Percentiles rank a stretch among this genome's conserved stretches.
phyloP scores from a whole-genome alignment of 2,797 vertebrate species.

The Hafferia zeledoni region DNA sequence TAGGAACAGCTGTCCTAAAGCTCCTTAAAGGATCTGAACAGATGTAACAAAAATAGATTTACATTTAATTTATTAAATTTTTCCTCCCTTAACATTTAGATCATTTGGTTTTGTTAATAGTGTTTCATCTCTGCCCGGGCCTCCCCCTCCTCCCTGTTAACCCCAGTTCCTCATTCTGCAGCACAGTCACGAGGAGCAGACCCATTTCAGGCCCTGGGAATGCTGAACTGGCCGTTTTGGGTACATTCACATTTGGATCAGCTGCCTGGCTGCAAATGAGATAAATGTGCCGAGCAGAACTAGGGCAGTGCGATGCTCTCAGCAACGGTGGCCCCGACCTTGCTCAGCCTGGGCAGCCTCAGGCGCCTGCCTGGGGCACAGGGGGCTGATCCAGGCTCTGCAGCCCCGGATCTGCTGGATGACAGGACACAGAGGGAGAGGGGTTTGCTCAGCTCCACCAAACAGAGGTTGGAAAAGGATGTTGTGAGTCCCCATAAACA shows the following conservation, averaged over 20 bases:
- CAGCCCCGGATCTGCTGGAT: neutral
- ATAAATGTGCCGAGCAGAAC: neutral
- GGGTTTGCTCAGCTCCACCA: neutral
- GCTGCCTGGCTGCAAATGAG: neutral
- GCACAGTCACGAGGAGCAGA: neutral
- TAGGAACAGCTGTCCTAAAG: conserved; percentile 68
- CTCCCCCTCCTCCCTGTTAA: neutral
- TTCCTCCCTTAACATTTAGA: conserved; percentile 45
- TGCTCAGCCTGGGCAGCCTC: neutral
- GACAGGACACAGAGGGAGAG: neutral
- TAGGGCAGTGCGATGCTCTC: conserved; percentile 18
- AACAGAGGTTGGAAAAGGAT: neutral
- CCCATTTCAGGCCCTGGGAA: neutral
- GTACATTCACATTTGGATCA: neutral
- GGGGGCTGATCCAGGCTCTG: neutral
- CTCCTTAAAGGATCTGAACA: conserved; percentile 66
- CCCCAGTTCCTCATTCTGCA: neutral
- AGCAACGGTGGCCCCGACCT: conserved; percentile 5
- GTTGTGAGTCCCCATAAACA: neutral
- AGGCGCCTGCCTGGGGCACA: neutral
- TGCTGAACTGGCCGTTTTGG: neutral
- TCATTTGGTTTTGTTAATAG: neutral
- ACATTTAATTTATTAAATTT: conserved; percentile 63
- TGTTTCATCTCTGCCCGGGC: neutral
- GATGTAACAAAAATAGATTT: conserved; percentile 70